These are phyloP conservation scores for Seira sanloemensis DNA, from an alignment of 2,888 invertebrate species.

Conservation along the genomic window DNA sequence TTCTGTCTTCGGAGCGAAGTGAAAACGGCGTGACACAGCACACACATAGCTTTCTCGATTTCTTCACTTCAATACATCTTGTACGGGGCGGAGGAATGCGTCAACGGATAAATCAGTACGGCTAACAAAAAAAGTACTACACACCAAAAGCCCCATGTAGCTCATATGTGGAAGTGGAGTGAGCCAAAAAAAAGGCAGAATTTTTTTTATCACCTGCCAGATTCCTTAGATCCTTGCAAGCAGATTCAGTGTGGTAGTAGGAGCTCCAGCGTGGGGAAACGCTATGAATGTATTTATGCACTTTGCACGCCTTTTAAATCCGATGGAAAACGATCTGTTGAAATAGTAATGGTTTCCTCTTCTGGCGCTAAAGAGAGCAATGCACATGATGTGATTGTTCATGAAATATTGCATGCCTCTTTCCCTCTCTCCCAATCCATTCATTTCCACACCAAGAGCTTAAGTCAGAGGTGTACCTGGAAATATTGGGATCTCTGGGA, in stretches of 20 bases:
- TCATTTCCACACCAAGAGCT: constrained; percentile 39
- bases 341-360: constrained; percentile 12
- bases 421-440: constrained; percentile 42
- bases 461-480: background rate
- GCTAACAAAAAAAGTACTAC: background rate
- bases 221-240: background rate
- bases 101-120: constrained; percentile 43
- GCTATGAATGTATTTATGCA: background rate
- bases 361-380: background rate
- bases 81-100: constrained; percentile 39
- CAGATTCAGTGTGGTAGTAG: no score
- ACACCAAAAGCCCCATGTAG: background rate
- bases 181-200: background rate
- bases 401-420: constrained; percentile 48
- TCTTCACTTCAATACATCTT: constrained; percentile 1
- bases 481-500: background rate
- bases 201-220: background rate
- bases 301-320: background rate
- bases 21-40: background rate
- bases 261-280: background rate
- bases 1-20: background rate
- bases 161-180: constrained; percentile 12
- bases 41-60: background rate
- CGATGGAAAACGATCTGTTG: constrained; percentile 32
- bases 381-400: constrained; percentile 41